A percentile compares a stretch with the other conserved stretches of the same genome.
phyloP scores from a whole-genome alignment of 92 coral and sea anemone genomes.

The Siderastrea radians region DNA sequence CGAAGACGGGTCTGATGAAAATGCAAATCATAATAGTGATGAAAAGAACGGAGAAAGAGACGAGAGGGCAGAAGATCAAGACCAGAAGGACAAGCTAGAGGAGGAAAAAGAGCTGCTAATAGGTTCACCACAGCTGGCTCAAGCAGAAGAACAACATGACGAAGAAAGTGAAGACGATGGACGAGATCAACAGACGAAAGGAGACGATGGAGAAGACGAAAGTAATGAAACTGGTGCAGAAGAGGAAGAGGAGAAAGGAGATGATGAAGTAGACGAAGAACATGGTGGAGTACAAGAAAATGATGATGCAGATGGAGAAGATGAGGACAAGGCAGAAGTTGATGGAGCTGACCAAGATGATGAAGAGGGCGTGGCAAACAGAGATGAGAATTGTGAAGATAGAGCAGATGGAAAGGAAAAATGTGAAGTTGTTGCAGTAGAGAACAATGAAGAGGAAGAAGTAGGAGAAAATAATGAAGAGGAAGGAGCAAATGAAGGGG shows the following conservation, averaged over 20 bases:
- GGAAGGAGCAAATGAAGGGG: not conserved
- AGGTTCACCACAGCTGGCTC: conserved; percentile 10
- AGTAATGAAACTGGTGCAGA: not conserved
- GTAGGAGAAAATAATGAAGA: not conserved
- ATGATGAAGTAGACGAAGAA: not conserved
- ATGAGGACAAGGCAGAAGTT: not conserved
- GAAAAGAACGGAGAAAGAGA: not conserved
- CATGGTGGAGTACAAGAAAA: not conserved
- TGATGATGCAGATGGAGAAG: not conserved
- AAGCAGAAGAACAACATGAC: conserved; percentile 12
- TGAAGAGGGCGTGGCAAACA: not conserved
- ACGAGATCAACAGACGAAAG: too few species aligned
- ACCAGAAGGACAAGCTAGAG: not conserved
- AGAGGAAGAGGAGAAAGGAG: conserved; percentile 3
- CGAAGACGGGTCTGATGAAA: not conserved
- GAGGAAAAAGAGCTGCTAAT: not conserved
- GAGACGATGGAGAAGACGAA: not conserved
- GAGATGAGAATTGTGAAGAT: not conserved
- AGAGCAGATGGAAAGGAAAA: not conserved
- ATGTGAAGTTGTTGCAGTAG: not conserved
- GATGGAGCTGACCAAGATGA: too few species aligned
- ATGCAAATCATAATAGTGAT: not conserved
- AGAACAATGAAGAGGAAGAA: not conserved
- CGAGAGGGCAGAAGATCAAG: not conserved
- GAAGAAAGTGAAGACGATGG: not conserved